Evolutionary conservation across 1,140 invertebrate species (phyloP), one percentile per base, ranked within the genome.

Genomic region (Theocolax elegans): DNA sequence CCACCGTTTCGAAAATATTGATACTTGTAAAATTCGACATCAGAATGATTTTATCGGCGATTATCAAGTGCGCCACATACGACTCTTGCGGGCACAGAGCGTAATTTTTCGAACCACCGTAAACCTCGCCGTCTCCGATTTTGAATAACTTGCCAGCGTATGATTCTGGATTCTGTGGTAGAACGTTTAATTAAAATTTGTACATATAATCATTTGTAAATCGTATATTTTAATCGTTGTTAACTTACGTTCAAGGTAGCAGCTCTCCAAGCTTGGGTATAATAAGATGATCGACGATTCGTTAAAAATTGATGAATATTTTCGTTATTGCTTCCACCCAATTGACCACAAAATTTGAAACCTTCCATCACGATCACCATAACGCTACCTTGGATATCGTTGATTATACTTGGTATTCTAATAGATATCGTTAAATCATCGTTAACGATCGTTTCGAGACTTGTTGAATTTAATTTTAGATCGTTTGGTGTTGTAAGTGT

Each of bases 311-410:
- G 0, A 44, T 42, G 17, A 17, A 40, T 38, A 31, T 66, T 3
- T 2, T 42, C 23, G 35, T 31, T 67, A 1, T 75, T n/a, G 40
- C 21, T 29, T 1, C 3, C 17, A 42, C 27, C 17, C n/a, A n/a
- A n/a, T 42, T 72, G 29, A 2, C 74, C 15, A 15, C 79, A 81
- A 13, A 48, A 40, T n/a, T 58, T 31, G 1, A 67, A 15, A 0
- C 79, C 77, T 31, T 74, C 65, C 9, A 81, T 62, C 0, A 78
- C 19, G 0, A 80, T 54, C 3, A 75, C 27, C 19, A 73, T 68
- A 0, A 27, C 6, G 25, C 75, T 78, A 0, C 60, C 19, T 17
- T 21, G 63, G 1, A 77, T 73, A 4, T 75, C 72, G 7, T 80
- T 72, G 1, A 70, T 2, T 1, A 80, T 40, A 19, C 13, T 1